Evolutionary conservation across 2,888 invertebrate species (phyloP), one percentile per base, ranked within the genome.

Genomic region (Ectobius pallidus): DNA sequence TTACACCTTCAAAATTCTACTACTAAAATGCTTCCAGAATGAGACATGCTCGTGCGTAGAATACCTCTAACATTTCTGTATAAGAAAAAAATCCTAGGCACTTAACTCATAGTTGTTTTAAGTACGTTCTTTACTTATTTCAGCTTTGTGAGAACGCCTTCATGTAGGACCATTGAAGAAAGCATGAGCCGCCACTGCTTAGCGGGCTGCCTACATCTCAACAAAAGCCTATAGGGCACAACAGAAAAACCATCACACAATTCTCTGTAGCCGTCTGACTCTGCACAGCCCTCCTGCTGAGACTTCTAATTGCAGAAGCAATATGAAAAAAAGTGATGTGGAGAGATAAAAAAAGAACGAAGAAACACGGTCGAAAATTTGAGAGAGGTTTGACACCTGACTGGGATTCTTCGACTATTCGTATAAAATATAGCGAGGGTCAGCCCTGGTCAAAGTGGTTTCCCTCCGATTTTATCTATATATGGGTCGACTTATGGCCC

Each of bases 261-360:
- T 61, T 25, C 25, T 52, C 25, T 3, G n/a, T 32, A 11, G 1
- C 61, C 30, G 11, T 62, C 39, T 62, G 62, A 32, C 62, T 62
- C 62, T 20, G 11, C 22, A 22, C 9, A 42, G 58, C 25, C 69
- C 70, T 27, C 70, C 70, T 42, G 70, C 70, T 70, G 70, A 25
- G 58, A 1, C 27, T 22, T 44, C 70, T 70, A 70, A 70, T 70
- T 70, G 70, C 58, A 65, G 65, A 65, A 65, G 65, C 65, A 46
- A 65, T 46, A 44, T 65, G 46, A 46, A 25, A 39, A 39, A 65
- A 11, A 16, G 22, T 27, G 22, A 55, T 34, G 11, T 6, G 11
- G 6, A 34, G 34, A 34, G 34, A 34, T 7, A 34, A 34, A 55
- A 55, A 22, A 55, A 55, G 20, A 27, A 25, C 16, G n/a, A 49